Conservation (phyloP, 2,797 vertebrate genomes). For the Coendou prehensilis region DNA sequence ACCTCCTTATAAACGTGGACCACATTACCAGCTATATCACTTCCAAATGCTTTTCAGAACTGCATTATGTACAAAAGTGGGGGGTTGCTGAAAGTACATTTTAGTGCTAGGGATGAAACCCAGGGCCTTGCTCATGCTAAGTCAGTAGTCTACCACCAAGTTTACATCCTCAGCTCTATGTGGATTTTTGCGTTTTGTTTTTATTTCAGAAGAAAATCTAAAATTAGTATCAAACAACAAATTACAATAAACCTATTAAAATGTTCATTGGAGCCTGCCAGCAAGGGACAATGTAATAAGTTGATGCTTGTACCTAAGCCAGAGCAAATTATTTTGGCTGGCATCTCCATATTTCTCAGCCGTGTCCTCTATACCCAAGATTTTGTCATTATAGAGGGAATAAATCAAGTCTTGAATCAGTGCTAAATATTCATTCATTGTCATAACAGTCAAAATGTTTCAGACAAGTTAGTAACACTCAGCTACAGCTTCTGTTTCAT, state of each 20-base stretch:
- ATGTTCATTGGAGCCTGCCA: constrained; percentile 38
- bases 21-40: neutral
- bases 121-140: neutral
- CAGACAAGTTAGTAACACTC: neutral
- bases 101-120: neutral
- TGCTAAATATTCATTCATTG: constrained; percentile 9
- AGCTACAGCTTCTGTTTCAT: constrained; percentile 28
- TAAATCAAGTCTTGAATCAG: constrained; percentile 25
- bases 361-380: neutral
- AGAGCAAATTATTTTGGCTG: constrained; percentile 11
- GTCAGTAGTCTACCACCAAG: neutral
- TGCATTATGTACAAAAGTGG: neutral
- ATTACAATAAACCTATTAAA: constrained; percentile 46
- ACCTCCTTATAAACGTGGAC: neutral
- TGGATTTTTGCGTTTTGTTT: neutral
- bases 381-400: constrained; percentile 45
- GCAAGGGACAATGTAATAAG: neutral
- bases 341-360: neutral
- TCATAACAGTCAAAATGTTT: constrained; percentile 3
- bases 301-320: neutral
- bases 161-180: neutral
- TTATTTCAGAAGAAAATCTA: constrained; percentile 45
- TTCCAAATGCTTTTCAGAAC: constrained; percentile 23
- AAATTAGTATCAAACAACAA: constrained; percentile 50
- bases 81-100: neutral